Evolutionary conservation across 2,888 invertebrate genomes (phyloP), one percentile per base, ranked within the genome.

Genomic region (Alloplasta piceator): DNA sequence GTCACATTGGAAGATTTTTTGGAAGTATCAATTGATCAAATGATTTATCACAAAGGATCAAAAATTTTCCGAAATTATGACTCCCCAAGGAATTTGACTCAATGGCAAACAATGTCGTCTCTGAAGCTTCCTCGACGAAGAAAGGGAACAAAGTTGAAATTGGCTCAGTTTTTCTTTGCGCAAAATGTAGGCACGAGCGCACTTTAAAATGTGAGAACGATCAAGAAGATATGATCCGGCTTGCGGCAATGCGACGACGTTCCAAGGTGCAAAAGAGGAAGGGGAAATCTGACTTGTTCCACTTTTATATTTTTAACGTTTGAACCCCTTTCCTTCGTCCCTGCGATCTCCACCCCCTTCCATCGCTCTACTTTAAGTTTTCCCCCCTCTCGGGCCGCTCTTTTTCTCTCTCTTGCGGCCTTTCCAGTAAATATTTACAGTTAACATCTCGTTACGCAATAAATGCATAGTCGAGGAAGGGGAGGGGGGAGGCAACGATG

Each of bases 351-450:
- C 43, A 10, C 26, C 67, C 48, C 67, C 70, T 61, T 76, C 66
- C 14, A 87, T 87, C 85, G 89, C 86, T 87, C 89, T 89, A 89
- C 89, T 89, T 90, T 86, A 85, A 86, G 83, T 64, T 39, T 39
- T 39, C 7, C 55, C 70, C 41, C 67, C 38, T 36, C 75, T 36
- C 43, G n/a, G n/a, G n/a, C n/a, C 58, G 43, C 41, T 46, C 64
- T 50, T 39, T 48, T 43, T 26, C 26, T n/a, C 52, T 14, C 70
- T 74, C 56, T 52, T 67, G 50, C 58, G 72, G 74, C 79, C 86
- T 87, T 85, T 48, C 66, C 88, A 86, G 90, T 90, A 90, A 90
- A 90, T 90, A 90, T 90, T 90, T 90, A 90, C 90, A 90, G 90
- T 90, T 90, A 90, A 89, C 86, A 84, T 88, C 81, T 82, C 85